Evolutionary conservation across 1,140 invertebrate genomes (phyloP).

Genomic region (Drosophila burlai): DNA sequence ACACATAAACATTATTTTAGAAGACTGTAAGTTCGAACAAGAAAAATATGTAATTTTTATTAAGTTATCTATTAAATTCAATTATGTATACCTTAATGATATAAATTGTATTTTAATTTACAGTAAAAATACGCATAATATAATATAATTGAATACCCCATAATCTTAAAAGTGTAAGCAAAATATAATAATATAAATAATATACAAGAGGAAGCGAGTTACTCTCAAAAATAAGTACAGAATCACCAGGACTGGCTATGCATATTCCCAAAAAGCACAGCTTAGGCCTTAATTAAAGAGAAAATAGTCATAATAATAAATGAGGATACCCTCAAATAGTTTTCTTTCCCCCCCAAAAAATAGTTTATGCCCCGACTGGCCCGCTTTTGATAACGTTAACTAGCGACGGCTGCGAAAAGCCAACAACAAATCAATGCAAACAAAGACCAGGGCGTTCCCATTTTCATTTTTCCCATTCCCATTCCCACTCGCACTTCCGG

Average conservation of each 20-base stretch:
- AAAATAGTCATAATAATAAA: background rate
- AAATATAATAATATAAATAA: no score
- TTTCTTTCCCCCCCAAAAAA: background rate
- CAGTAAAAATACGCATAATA: no score
- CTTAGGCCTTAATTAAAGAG: background rate
- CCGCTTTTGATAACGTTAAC: slow-evolving; percentile 54
- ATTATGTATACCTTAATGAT: background rate
- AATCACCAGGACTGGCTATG: no score
- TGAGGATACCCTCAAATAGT: background rate
- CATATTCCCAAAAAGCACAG: background rate
- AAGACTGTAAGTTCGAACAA: no score
- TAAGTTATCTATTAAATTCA: background rate
- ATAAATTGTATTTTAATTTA: no score
- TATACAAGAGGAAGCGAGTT: background rate
- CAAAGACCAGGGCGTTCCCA: slow-evolving; percentile 4
- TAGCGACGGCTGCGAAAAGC: slow-evolving; percentile 19
- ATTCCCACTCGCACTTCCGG: background rate
- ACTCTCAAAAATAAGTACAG: background rate
- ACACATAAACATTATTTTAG: no score
- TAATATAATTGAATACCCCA: no score
- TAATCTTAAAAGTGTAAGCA: no score
- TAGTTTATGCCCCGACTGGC: slow-evolving; percentile 55
- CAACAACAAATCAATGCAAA: slow-evolving; percentile 60
- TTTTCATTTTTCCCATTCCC: background rate
- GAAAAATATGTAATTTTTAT: no score